Conservation (phyloP, 2,888 invertebrate genomes). For the Drosophila yooni region DNA sequence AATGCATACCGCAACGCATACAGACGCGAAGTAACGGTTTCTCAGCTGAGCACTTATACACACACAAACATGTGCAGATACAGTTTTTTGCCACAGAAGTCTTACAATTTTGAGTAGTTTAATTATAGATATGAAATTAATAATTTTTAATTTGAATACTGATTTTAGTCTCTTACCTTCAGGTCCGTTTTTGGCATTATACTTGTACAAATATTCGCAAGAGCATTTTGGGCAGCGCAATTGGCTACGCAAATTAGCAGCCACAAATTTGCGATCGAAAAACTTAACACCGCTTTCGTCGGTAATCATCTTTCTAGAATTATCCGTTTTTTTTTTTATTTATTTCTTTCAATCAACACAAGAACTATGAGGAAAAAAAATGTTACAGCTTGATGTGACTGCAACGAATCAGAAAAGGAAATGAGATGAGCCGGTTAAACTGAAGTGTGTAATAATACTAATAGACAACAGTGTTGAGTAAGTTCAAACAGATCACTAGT, state of each 20-base stretch:
- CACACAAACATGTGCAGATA: neutral
- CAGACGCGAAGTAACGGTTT: constrained; percentile 40
- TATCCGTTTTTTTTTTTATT: neutral
- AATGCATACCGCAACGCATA: neutral
- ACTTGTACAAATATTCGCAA: constrained; percentile 56
- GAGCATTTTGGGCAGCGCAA: constrained; percentile 77
- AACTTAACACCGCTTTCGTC: constrained; percentile 48
- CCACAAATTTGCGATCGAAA: constrained; percentile 79
- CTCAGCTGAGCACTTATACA: neutral
- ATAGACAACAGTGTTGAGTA: constrained; percentile 35
- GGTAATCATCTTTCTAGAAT: constrained; percentile 27
- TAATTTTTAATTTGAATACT: neutral
- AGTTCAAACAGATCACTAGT: constrained; percentile 19
- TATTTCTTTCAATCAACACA: neutral
- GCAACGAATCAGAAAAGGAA: constrained; percentile 4
- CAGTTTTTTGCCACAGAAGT: neutral
- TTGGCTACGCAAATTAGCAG: constrained; percentile 63
- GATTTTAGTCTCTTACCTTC: constrained; percentile 33
- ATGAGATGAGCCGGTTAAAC: constrained; percentile 6
- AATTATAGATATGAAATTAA: neutral
- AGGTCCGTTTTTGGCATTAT: constrained; percentile 3
- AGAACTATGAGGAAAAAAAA: neutral
- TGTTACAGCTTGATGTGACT: neutral
- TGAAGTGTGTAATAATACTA: constrained; percentile 23
- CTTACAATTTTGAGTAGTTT: neutral